Evolutionary conservation across 2,888 invertebrate species (phyloP).

Genomic region (Phyllotreta striolata): DNA sequence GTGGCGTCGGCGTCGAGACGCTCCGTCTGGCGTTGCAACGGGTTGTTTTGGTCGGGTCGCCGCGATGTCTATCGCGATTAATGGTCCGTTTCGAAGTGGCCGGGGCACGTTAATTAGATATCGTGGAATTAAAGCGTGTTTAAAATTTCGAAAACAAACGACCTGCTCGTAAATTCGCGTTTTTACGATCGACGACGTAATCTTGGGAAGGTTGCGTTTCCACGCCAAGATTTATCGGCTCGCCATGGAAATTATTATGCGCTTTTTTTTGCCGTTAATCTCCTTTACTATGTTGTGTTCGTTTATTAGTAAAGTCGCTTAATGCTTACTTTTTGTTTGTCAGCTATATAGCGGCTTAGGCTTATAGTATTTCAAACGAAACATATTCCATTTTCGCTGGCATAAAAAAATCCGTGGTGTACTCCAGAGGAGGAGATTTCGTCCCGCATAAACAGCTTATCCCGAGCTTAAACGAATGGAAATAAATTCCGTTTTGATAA

Average conservation of each 20-base stretch:
- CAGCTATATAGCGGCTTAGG: too few relatives aligned
- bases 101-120: conserved; percentile 17
- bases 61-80: conserved; percentile 20
- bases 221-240: neutral
- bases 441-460: neutral
- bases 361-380: too few relatives aligned
- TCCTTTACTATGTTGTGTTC: too few relatives aligned
- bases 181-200: conserved; percentile 16
- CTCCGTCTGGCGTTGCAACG: conserved; percentile 6
- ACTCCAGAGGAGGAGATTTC: too few relatives aligned
- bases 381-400: too few relatives aligned
- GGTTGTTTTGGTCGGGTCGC: conserved; percentile 6
- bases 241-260: conserved; percentile 10
- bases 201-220: conserved; percentile 10
- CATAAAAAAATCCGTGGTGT: too few relatives aligned
- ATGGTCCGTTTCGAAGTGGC: conserved; percentile 12
- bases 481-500: conserved; percentile 31
- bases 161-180: conserved; percentile 11
- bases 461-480: conserved; percentile 20
- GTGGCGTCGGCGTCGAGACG: neutral
- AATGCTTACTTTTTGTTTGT: too few relatives aligned
- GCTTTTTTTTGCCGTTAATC: neutral
- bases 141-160: conserved; percentile 24
- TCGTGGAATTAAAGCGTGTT: conserved; percentile 24
- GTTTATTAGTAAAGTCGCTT: too few relatives aligned